Evolutionary conservation across 30 jellyfish, hydroid and myxozoan genomes (phyloP).

Genomic region (Aurelia aurita complex sp. Pacific): DNA sequence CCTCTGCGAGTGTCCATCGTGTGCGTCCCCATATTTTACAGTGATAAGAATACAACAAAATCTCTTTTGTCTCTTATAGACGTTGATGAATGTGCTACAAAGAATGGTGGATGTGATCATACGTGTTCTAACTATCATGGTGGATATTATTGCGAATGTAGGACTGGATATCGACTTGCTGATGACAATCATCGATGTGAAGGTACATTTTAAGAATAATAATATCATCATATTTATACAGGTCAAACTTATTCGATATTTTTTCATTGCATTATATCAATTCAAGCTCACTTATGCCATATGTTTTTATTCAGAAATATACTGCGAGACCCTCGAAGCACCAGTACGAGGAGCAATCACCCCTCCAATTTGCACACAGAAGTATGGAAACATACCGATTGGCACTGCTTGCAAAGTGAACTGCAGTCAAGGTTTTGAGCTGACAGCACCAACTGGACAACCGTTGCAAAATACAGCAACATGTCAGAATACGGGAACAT

Average conservation of each 20-base stretch:
- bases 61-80: constrained; percentile 39
- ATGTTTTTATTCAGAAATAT: constrained; percentile 61
- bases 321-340: constrained; percentile 75
- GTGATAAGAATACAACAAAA: background rate
- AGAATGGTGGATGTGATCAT: constrained; percentile 96
- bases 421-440: constrained; percentile 88
- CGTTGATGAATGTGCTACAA: constrained; percentile 75
- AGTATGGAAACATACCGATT: constrained; percentile 74
- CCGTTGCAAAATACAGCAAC: constrained; percentile 43
- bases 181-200: constrained; percentile 88
- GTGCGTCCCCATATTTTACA: too few species aligned
- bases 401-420: constrained; percentile 77
- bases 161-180: constrained; percentile 79
- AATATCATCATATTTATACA: too few species aligned
- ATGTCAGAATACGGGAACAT: constrained; percentile 82
- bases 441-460: constrained; percentile 28
- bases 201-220: constrained; percentile 39
- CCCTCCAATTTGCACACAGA: constrained; percentile 78
- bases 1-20: too few species aligned
- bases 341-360: constrained; percentile 75
- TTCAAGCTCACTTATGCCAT: background rate
- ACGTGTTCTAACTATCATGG: constrained; percentile 85
- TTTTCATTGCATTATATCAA: background rate
- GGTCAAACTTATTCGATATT: too few species aligned
- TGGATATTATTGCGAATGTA: constrained; percentile 85